Evolutionary conservation across 2,888 invertebrate genomes (phyloP), one percentile per base, ranked within the genome.

Genomic region (Epirrhoe tristata): DNA sequence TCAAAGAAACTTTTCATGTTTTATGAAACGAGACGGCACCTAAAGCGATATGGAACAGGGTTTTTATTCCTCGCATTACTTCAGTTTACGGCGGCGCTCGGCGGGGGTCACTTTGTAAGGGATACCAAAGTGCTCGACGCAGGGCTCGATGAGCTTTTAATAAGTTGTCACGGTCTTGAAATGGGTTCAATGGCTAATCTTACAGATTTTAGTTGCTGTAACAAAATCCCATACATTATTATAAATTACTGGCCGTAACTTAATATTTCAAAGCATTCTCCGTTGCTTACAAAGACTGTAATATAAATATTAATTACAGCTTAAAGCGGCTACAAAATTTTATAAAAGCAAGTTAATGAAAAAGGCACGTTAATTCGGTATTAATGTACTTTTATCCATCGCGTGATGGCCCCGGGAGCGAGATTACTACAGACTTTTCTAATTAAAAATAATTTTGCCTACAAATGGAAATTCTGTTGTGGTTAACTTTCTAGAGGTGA

Each of bases 361-460:
- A 69, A 63, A 48, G 63, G 60, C 55, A 61, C 14, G 50, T 64
- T 64, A 58, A 67, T 67, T 64, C 39, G 39, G 48, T 52, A 59
- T 64, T 68, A 68, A 66, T 66, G 58, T 34, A 56, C 46, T 63
- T 54, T 63, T 51, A 62, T 57, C 53, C 36, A 8, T 14, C 48
- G 43, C 31, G 60, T 32, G 39, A 17, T 10, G 52, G 34, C 32
- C 7, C 17, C 50, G 50, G 34, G 43, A 50, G 50, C 43, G 32
- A 63, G 66, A 66, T 68, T 60, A 58, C 57, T 43, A 39, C 14
- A 60, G 63, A 56, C 59, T 67, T 59, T 65, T 34, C 39, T 65
- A 59, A 65, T 65, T 67, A 66, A 66, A 66, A 65, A 66, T 63
- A 66, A 67, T 68, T 68, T 57, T 61, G 32, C 48, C 36, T 36